Base-by-base conservation (phyloP, 2,888 invertebrate species). In the Lagria hirta region DNA sequence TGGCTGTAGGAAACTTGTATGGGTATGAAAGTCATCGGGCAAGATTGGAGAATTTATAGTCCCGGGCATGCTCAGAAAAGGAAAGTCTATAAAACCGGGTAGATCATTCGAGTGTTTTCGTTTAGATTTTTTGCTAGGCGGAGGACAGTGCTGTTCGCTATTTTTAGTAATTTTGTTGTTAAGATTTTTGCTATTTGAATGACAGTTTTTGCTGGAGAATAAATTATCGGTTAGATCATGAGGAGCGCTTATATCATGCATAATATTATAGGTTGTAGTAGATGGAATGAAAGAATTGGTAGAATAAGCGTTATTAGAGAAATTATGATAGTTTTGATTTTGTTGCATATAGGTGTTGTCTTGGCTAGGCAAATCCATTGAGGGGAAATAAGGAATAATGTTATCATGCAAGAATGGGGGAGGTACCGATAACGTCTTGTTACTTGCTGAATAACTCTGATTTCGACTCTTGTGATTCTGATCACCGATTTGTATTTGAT, bases 1-100 rank as follows among this genome's bases (percentile, higher is more conserved):
- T 4, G 69, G 67, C 8, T 69, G 63, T 15, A 71, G 51, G 47
- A 69, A 70, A 30, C 63, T 66, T 1, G 65, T 51, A 52, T 69
- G 69, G 2, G 65, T 49, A 49, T 70, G 70, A 38, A 71, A 72
- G 57, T 72, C 73, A 37, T 73, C 73, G 0, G 70, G 70, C 35
- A 72, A 58, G 43, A 72, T 61, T 1, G 72, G 72, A 0, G 71
- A 71, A 54, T 67, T 70, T 13, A 71, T 69, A 6, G 66, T 52
- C n/a, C 64, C 65, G 12, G 69, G 66, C 59, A 70, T 65, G 2
- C 71, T 61, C 3, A 72, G 49, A 44, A 73, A 70, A 11, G 68
- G 62, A 41, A 70, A 64, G 48, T 72, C 72, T 6, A 63, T 61
- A 29, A 72, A 67, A 40, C 60, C 58, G 3, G 66, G 60, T 13